Conservation (phyloP, 2,797 vertebrate species). For the Sphenopsis melanotis region DNA sequence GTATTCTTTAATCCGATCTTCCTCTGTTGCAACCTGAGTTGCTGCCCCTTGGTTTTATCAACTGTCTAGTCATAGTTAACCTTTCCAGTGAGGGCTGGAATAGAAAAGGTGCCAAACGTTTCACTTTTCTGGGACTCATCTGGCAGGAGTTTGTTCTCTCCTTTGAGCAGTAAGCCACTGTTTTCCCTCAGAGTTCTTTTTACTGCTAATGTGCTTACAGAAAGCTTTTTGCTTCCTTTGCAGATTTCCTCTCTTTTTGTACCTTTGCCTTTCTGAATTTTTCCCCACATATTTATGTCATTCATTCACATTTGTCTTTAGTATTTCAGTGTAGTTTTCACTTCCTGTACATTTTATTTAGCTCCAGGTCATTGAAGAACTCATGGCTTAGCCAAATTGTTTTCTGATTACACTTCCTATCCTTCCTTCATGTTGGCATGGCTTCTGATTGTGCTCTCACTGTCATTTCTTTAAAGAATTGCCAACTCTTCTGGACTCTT, state of each 20-base stretch:
- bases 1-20: background rate
- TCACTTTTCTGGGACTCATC: conserved; percentile 11
- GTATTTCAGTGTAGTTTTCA: conserved; percentile 60
- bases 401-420: conserved; percentile 69
- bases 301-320: conserved; percentile 47
- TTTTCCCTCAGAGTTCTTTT: conserved; percentile 33
- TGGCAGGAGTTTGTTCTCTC: conserved; percentile 8
- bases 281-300: conserved; percentile 58
- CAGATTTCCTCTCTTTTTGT: conserved; percentile 68
- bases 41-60: background rate
- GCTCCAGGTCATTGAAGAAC: conserved; percentile 63
- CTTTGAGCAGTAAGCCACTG: background rate
- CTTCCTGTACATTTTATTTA: conserved; percentile 66
- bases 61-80: background rate
- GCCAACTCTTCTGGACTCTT: conserved; percentile 58
- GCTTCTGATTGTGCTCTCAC: conserved; percentile 62
- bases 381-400: conserved; percentile 57
- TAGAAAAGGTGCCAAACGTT: conserved; percentile 16
- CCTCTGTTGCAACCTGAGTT: background rate
- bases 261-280: conserved; percentile 46
- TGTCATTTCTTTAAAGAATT: conserved; percentile 71
- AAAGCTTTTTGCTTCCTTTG: conserved; percentile 54
- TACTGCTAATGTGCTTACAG: conserved; percentile 35
- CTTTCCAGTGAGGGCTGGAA: conserved; percentile 8
- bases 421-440: conserved; percentile 67